Evolutionary conservation across 2,797 vertebrate genomes (phyloP).

Genomic region (Crypturellus tataupa): DNA sequence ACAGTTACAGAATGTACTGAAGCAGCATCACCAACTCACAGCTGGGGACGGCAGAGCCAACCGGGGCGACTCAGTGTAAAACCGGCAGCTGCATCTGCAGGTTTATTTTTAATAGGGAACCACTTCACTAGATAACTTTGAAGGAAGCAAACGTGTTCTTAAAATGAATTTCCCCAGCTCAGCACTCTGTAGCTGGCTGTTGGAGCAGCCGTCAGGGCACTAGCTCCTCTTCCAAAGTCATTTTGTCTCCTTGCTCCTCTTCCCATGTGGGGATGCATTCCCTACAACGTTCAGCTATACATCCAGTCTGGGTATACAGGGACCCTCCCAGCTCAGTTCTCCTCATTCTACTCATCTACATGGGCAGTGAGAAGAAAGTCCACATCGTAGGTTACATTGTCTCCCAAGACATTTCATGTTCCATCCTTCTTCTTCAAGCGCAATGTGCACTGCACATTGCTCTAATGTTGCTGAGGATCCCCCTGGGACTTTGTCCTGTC

Average conservation of each 20-base stretch:
- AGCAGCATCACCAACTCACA: neutral
- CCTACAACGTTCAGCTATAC: neutral
- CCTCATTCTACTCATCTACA: neutral
- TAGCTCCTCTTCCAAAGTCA: neutral
- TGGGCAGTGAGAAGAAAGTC: neutral
- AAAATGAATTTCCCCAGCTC: neutral
- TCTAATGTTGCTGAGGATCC: neutral
- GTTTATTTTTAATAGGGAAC: neutral
- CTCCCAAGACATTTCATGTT: neutral
- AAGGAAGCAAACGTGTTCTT: neutral
- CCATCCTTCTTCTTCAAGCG: neutral
- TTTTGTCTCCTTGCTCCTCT: neutral
- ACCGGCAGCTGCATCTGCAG: neutral
- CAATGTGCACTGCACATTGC: neutral
- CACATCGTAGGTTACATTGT: fast-evolving
- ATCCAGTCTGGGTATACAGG: neutral
- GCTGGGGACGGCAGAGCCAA: neutral
- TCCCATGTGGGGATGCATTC: neutral
- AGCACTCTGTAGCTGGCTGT: neutral
- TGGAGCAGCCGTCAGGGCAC: neutral
- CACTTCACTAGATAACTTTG: neutral
- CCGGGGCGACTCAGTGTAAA: fast-evolving
- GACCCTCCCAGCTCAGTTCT: neutral
- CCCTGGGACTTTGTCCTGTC: neutral
- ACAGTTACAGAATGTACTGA: constrained; percentile 39